These are phyloP conservation scores for Turritopsis rubra DNA, from an alignment of 30 jellyfish, hydroid and myxozoan genomes.

Conservation along the genomic window DNA sequence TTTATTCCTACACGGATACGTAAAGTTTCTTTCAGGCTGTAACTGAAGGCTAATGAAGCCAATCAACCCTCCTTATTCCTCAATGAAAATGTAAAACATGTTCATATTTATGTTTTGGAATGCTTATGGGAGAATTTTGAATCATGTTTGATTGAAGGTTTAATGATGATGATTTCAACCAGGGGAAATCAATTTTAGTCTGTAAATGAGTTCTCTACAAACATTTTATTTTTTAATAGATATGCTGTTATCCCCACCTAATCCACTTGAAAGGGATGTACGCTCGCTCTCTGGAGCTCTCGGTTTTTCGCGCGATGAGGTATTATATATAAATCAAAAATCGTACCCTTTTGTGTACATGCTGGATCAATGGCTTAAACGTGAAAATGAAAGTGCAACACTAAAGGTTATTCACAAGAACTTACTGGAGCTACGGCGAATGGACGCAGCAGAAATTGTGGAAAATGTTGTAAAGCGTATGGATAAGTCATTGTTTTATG, in stretches of 20 bases:
- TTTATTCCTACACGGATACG: too few species aligned
- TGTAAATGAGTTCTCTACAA: too few species aligned
- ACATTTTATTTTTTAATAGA: constrained; percentile 1
- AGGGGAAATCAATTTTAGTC: neutral
- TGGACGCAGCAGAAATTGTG: constrained; percentile 33
- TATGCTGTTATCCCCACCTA: constrained; percentile 26
- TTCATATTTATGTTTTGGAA: neutral
- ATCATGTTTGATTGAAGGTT: neutral
- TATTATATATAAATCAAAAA: neutral
- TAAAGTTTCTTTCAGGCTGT: too few species aligned
- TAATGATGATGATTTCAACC: neutral
- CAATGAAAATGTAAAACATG: too few species aligned
- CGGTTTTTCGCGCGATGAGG: constrained; percentile 15
- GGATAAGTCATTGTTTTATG: neutral
- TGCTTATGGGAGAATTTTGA: neutral
- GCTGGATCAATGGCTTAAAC: constrained; percentile 25
- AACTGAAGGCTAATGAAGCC: too few species aligned
- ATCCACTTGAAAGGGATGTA: constrained; percentile 32
- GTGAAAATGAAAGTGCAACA: constrained; percentile 26
- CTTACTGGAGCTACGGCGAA: constrained; percentile 11
- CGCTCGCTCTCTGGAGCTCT: constrained; percentile 25
- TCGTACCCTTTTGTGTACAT: constrained; percentile 17
- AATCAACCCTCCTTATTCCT: too few species aligned
- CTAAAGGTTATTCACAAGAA: neutral
- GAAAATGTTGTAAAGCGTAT: constrained; percentile 26